Evolutionary conservation across 2,888 invertebrate species (phyloP).

Genomic region (Elgonia sp.): DNA sequence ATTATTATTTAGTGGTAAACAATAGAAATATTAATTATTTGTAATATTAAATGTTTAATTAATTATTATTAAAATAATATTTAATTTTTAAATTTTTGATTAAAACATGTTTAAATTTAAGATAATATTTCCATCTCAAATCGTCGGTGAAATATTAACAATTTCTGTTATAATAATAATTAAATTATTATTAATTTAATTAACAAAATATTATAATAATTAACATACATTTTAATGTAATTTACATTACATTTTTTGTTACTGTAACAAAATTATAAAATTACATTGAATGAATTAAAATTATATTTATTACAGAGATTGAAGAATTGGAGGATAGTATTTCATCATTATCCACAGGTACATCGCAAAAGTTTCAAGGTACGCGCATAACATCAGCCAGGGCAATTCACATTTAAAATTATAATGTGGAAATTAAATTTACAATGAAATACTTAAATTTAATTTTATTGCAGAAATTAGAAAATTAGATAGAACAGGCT

Average conservation of each 20-base stretch:
- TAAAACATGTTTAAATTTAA: slow-evolving; percentile 16
- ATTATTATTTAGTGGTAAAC: slow-evolving; percentile 8
- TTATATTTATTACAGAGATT: slow-evolving; percentile 21
- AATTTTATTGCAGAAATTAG: slow-evolving; percentile 27
- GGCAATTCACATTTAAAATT: neutral
- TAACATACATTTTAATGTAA: neutral
- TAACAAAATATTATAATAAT: neutral
- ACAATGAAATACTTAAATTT: neutral
- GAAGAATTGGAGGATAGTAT: slow-evolving; percentile 7
- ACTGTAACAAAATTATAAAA: slow-evolving; percentile 1
- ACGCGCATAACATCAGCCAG: neutral
- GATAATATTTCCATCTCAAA: slow-evolving; percentile 24
- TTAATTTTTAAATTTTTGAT: too few species aligned
- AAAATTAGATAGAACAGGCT: neutral
- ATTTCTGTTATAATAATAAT: neutral
- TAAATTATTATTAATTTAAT: too few species aligned
- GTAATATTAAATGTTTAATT: slow-evolving; percentile 7
- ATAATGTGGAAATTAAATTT: neutral
- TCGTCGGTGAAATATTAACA: slow-evolving; percentile 5
- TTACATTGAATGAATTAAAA: slow-evolving; percentile 16
- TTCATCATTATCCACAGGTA: slow-evolving; percentile 27
- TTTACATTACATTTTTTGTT: neutral
- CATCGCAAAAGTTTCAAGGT: slow-evolving; percentile 18
- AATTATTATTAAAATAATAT: too few species aligned
- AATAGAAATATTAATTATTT: slow-evolving; percentile 25